Evolutionary conservation across 2,888 invertebrate species (phyloP).

Genomic region (Pyrrhosoma nymphula): DNA sequence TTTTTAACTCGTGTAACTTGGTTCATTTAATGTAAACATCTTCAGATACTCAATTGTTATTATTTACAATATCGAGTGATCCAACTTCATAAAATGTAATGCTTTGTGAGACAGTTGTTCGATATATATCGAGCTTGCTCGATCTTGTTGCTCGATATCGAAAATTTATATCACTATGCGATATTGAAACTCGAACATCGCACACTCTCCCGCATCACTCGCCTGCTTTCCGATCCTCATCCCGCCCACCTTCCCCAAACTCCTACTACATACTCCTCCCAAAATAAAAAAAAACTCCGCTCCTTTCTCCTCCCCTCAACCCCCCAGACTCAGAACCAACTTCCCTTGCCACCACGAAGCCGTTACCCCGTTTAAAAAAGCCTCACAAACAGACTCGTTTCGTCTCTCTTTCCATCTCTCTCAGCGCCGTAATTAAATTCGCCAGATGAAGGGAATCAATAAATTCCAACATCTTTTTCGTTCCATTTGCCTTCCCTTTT

Average conservation of each 20-base stretch:
- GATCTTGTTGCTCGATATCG: no score
- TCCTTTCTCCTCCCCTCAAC: background rate
- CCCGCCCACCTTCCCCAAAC: background rate
- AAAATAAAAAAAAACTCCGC: background rate
- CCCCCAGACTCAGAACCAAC: background rate
- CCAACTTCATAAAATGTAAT: no score
- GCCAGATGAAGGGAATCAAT: constrained; percentile 48
- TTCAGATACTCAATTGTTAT: no score
- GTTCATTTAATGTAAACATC: no score
- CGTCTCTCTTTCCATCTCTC: background rate
- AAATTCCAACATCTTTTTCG: constrained; percentile 47
- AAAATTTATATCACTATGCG: no score
- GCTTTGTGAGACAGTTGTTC: no score
- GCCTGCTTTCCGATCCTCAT: background rate
- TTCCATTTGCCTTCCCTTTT: background rate
- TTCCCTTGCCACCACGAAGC: constrained; percentile 26
- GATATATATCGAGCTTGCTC: no score
- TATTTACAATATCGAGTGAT: no score
- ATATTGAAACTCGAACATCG: background rate
- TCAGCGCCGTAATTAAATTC: constrained; percentile 51
- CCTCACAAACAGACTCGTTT: constrained; percentile 7
- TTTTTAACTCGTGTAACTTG: no score
- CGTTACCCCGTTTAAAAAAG: constrained; percentile 38
- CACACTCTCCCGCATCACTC: background rate
- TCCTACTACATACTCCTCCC: background rate